These are phyloP conservation scores for Trinectes maculatus DNA, from an alignment of 2,113 vertebrate genomes.

Conservation along the genomic window DNA sequence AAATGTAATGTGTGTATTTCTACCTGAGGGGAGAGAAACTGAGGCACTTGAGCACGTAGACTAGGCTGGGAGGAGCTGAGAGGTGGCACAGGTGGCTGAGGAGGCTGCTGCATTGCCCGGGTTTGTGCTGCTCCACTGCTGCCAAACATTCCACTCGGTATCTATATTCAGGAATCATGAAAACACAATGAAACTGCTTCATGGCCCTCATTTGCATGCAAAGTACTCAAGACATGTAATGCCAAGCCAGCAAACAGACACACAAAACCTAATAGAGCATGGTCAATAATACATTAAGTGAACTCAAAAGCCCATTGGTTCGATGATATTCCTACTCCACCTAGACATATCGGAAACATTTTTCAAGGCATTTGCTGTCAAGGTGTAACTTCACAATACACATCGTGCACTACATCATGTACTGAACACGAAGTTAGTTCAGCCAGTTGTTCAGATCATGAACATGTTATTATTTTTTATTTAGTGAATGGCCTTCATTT, in stretches of 20 bases:
- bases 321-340: neutral
- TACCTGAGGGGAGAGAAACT: slow-evolving; percentile 99
- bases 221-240: neutral
- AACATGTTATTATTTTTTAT: neutral
- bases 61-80: slow-evolving; percentile 99
- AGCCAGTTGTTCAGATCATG: neutral
- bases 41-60: slow-evolving; percentile 99
- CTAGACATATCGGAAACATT: neutral
- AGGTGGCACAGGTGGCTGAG: slow-evolving; percentile 93
- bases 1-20: slow-evolving; percentile 82
- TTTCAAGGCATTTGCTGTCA: slow-evolving; percentile 23
- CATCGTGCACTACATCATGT: neutral
- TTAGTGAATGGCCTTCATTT: slow-evolving; percentile 42
- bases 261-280: neutral
- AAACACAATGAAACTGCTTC: neutral
- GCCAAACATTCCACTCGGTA: slow-evolving; percentile 97
- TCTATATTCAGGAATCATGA: slow-evolving; percentile 75
- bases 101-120: slow-evolving; percentile 92
- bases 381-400: slow-evolving; percentile 5
- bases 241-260: neutral
- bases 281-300: neutral
- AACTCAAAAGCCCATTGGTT: slow-evolving; percentile 1
- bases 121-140: slow-evolving; percentile 96
- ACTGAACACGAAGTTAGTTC: neutral
- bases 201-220: too few species aligned